Evolutionary conservation across 2,113 vertebrate genomes (phyloP).

Genomic region (Halichoeres trimaculatus): DNA sequence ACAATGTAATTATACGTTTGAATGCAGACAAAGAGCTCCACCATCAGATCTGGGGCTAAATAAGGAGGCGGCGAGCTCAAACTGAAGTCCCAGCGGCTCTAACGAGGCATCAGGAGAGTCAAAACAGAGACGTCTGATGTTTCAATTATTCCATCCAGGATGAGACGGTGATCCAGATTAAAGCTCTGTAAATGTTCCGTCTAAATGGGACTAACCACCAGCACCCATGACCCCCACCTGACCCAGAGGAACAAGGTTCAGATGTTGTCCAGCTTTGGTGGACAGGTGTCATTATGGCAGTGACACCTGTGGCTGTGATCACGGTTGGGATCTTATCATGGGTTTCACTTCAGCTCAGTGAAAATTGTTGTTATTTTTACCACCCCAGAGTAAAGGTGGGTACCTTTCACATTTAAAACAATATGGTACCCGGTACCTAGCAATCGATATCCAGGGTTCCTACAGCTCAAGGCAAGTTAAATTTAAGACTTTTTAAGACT

Average conservation of each 20-base stretch:
- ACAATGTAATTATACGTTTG: conserved; percentile 22
- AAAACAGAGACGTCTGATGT: neutral
- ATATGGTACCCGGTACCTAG: too few species aligned
- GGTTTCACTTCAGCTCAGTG: too few species aligned
- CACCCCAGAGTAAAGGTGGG: too few species aligned
- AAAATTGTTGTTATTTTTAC: too few species aligned
- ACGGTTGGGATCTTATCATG: too few species aligned
- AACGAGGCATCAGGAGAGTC: too few species aligned
- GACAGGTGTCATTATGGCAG: neutral
- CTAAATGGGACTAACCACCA: neutral
- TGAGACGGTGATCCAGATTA: neutral
- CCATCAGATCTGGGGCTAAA: neutral
- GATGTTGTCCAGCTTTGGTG: neutral
- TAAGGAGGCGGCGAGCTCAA: neutral
- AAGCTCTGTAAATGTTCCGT: neutral
- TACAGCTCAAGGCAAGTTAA: too few species aligned
- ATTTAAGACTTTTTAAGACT: too few species aligned
- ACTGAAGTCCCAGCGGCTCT: too few species aligned
- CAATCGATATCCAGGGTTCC: too few species aligned
- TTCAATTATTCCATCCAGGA: neutral
- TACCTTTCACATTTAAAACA: too few species aligned
- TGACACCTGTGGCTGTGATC: too few species aligned
- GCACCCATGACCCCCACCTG: neutral
- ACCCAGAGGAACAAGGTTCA: neutral
- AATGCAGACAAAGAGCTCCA: conserved; percentile 12